phyloP scores from a whole-genome alignment of 2,888 invertebrate species.

The Endomychus coccineus region DNA sequence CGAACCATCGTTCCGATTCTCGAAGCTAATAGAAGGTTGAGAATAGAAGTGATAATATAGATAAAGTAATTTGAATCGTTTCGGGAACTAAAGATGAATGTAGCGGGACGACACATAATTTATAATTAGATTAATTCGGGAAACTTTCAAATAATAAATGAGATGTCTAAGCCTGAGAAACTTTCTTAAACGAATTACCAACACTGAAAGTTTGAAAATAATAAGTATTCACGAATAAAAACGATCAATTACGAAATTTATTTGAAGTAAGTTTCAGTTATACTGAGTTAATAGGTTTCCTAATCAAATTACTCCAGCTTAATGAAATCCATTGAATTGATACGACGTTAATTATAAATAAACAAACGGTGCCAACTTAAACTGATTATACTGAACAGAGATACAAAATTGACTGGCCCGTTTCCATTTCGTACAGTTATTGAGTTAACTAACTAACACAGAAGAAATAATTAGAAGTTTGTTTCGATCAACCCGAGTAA shows the following conservation, averaged over 20 bases:
- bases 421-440: no score
- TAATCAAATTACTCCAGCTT: slow-evolving; percentile 39
- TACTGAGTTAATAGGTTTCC: slow-evolving; percentile 38
- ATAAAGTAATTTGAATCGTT: no score
- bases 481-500: no score
- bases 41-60: no score
- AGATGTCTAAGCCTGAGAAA: slow-evolving; percentile 35
- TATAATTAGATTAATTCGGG: slow-evolving; percentile 38
- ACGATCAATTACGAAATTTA: slow-evolving; percentile 40
- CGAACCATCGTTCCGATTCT: no score
- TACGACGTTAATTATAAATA: slow-evolving; percentile 40
- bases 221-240: slow-evolving; percentile 35
- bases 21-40: no score
- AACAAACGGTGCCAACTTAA: slow-evolving; percentile 38
- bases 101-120: slow-evolving; percentile 27
- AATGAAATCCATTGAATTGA: slow-evolving; percentile 40
- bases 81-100: no score
- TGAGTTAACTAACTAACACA: no score
- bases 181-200: no score
- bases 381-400: slow-evolving; percentile 31
- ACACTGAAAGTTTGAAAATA: slow-evolving; percentile 29
- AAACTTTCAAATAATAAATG: slow-evolving; percentile 38
- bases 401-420: no score
- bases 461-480: no score
- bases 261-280: slow-evolving; percentile 37